Evolutionary conservation across 2,888 invertebrate species (phyloP).

Genomic region (Mayetiola destructor): DNA sequence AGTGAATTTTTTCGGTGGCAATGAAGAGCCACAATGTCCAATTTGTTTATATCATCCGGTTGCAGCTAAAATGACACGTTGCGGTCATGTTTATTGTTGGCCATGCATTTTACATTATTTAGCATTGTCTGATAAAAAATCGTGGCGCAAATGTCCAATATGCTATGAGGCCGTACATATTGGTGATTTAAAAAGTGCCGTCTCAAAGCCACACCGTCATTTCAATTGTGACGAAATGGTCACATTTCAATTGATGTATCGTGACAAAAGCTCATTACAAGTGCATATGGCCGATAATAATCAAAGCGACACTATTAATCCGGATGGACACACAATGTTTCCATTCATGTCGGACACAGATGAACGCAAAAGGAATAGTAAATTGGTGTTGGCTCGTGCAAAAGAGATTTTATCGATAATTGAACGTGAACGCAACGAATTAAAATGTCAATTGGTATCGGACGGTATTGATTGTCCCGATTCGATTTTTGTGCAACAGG

Average conservation of each 20-base stretch:
- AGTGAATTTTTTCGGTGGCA: conserved; percentile 52
- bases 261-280: conserved; percentile 47
- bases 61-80: conserved; percentile 82
- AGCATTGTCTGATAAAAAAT: conserved; percentile 68
- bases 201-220: conserved; percentile 22
- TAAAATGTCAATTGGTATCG: conserved; percentile 43
- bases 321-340: conserved; percentile 19
- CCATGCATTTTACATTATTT: conserved; percentile 86
- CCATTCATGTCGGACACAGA: conserved; percentile 38
- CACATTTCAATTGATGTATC: conserved; percentile 70
- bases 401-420: conserved; percentile 51
- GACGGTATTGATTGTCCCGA: conserved; percentile 66
- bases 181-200: conserved; percentile 55
- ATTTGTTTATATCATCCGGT: conserved; percentile 80
- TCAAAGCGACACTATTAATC: not conserved
- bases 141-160: conserved; percentile 79
- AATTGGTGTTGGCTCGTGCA: conserved; percentile 63
- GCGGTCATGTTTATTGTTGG: conserved; percentile 95
- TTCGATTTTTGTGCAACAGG: conserved; percentile 72
- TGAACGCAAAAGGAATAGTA: conserved; percentile 45
- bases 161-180: conserved; percentile 72
- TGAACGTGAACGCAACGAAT: conserved; percentile 54
- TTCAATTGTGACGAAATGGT: conserved; percentile 48
- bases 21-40: conserved; percentile 64
- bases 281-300: conserved; percentile 24